Evolutionary conservation across 2,888 invertebrate species (phyloP).

Genomic region (Chalcis sispes): DNA sequence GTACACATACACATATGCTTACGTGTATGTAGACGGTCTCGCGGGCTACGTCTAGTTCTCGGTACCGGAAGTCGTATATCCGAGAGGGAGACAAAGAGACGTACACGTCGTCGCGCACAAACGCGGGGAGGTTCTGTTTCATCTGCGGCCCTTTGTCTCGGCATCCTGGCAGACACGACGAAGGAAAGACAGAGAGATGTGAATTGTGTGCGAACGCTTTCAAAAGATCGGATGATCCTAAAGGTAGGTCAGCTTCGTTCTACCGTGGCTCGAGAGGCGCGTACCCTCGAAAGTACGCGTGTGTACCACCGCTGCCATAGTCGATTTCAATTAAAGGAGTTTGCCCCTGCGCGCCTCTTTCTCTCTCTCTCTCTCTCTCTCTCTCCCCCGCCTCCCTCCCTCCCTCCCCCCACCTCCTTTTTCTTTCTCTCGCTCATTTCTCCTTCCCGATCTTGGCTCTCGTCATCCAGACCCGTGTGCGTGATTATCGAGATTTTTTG

Average conservation of each 20-base stretch:
- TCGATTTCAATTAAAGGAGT: slow-evolving; percentile 63
- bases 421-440: neutral
- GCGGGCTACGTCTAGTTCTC: too few species aligned
- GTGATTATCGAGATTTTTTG: slow-evolving; percentile 33
- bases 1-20: too few species aligned
- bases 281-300: neutral
- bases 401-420: slow-evolving; percentile 54
- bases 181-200: slow-evolving; percentile 5
- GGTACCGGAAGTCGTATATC: slow-evolving; percentile 75
- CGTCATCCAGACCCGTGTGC: neutral
- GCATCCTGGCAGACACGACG: slow-evolving; percentile 70
- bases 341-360: slow-evolving; percentile 55
- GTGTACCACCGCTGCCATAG: slow-evolving; percentile 1
- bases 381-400: slow-evolving; percentile 2
- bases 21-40: too few species aligned
- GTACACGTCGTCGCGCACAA: slow-evolving; percentile 56
- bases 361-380: slow-evolving; percentile 8
- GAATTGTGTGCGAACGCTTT: slow-evolving; percentile 56
- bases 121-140: slow-evolving; percentile 73
- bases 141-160: slow-evolving; percentile 74
- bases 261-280: slow-evolving; percentile 27
- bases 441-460: too few species aligned
- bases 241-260: slow-evolving; percentile 73
- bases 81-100: slow-evolving; percentile 68
- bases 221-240: slow-evolving; percentile 76